Conservation (phyloP, 37 sponge, comb jelly and placozoan species). For the Theonella swinhoei region DNA sequence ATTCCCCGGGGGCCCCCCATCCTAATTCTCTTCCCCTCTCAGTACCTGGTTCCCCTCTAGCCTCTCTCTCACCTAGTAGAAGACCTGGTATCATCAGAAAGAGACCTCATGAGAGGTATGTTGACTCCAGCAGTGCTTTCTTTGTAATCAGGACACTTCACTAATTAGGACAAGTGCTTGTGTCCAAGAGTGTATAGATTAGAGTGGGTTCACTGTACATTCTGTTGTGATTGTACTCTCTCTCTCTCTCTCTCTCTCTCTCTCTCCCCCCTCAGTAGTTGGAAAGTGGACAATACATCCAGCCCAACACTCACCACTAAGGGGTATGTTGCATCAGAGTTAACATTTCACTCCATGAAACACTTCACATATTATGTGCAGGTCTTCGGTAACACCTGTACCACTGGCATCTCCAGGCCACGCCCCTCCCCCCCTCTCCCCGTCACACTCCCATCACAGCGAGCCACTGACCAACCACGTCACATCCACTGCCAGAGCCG, state of each 20-base stretch:
- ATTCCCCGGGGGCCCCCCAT: not conserved
- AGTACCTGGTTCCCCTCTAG: not conserved
- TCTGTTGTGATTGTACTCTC: not conserved
- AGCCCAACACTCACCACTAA: slow-evolving; percentile 4
- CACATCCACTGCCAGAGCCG: not conserved
- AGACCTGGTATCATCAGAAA: slow-evolving; percentile 45
- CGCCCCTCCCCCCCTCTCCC: too few relatives aligned
- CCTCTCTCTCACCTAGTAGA: not conserved
- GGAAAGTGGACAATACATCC: slow-evolving; percentile 29
- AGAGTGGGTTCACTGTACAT: not conserved
- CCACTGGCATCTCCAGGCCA: not conserved
- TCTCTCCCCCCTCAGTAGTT: slow-evolving; percentile 8
- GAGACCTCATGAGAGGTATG: slow-evolving; percentile 51
- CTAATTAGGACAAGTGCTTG: too few relatives aligned
- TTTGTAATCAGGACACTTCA: not conserved
- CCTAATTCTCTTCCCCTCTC: not conserved
- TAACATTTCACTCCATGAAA: too few relatives aligned
- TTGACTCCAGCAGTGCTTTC: not conserved
- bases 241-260: not conserved
- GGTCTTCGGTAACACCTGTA: not conserved
- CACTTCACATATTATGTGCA: too few relatives aligned
- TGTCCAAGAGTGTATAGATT: too few relatives aligned
- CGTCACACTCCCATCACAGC: too few relatives aligned
- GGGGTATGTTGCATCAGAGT: too few relatives aligned
- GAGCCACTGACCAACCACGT: not conserved